These are phyloP conservation scores for Pectinophora gossypiella DNA, from an alignment of 1,140 invertebrate species.

Conservation along the genomic window DNA sequence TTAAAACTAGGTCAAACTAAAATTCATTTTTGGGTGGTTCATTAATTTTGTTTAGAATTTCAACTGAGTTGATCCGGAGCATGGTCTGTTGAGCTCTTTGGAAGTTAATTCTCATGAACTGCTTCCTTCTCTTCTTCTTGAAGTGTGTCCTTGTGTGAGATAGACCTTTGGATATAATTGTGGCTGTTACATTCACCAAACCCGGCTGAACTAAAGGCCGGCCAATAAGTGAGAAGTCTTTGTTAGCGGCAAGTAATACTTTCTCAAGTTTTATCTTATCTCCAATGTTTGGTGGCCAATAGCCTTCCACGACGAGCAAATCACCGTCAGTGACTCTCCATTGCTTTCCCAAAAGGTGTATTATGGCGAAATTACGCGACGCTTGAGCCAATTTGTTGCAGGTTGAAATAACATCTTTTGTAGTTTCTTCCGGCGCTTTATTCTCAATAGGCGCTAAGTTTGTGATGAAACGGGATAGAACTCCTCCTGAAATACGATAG, in stretches of 20 bases:
- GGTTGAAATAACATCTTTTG: slow-evolving; percentile 56
- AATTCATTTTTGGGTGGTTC: slow-evolving; percentile 48
- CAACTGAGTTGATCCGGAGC: slow-evolving; percentile 84
- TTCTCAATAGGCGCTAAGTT: slow-evolving; percentile 33
- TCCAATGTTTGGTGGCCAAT: slow-evolving; percentile 89
- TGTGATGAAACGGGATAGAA: slow-evolving; percentile 50
- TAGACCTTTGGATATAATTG: slow-evolving; percentile 92
- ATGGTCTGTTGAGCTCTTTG: slow-evolving; percentile 82
- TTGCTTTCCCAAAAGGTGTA: slow-evolving; percentile 89
- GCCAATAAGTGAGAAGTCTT: slow-evolving; percentile 91
- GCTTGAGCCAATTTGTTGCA: slow-evolving; percentile 68
- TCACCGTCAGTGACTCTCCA: slow-evolving; percentile 92
- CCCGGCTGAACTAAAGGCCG: slow-evolving; percentile 86
- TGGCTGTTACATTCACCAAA: slow-evolving; percentile 86
- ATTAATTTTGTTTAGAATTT: slow-evolving; percentile 59
- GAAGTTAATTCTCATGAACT: slow-evolving; percentile 86
- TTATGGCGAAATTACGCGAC: slow-evolving; percentile 90
- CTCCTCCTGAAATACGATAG: slow-evolving; percentile 37
- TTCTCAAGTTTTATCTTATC: slow-evolving; percentile 92
- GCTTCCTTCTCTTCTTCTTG: slow-evolving; percentile 84
- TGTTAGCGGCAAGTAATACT: slow-evolving; percentile 88
- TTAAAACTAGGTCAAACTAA: slow-evolving; percentile 23
- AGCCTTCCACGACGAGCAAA: slow-evolving; percentile 87
- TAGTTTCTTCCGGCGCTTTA: slow-evolving; percentile 30
- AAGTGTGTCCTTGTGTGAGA: slow-evolving; percentile 89